Evolutionary conservation across 1,140 invertebrate genomes (phyloP).

Genomic region (Anoplophora glabripennis): DNA sequence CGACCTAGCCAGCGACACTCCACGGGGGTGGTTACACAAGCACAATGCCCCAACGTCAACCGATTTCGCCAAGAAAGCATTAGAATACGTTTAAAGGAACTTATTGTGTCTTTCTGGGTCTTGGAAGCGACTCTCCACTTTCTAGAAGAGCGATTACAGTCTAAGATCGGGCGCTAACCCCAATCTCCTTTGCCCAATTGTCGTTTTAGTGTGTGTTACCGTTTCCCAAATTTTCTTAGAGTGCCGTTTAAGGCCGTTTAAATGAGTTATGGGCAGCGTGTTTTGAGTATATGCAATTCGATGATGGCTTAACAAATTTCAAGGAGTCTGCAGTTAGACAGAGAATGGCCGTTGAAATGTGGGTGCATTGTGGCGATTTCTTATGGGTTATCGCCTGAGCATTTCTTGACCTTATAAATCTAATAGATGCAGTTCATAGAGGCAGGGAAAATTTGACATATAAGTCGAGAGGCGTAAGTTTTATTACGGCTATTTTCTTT

Average conservation of each 20-base stretch:
- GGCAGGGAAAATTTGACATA: too few species aligned
- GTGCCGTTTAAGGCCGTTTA: constrained; percentile 32
- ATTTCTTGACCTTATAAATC: too few species aligned
- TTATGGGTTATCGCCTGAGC: too few species aligned
- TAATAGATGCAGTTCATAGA: too few species aligned
- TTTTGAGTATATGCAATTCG: constrained; percentile 18
- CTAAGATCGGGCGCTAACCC: background rate
- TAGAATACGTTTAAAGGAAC: constrained; percentile 42
- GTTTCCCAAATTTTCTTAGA: constrained; percentile 31
- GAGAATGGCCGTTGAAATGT: too few species aligned
- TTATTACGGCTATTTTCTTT: too few species aligned
- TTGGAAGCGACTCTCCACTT: constrained; percentile 7
- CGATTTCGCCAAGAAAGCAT: constrained; percentile 40
- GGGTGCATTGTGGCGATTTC: too few species aligned
- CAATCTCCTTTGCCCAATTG: constrained; percentile 28
- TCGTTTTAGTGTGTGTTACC: constrained; percentile 33
- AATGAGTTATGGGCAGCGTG: constrained; percentile 41
- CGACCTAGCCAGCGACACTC: constrained; percentile 43
- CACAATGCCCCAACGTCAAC: constrained; percentile 43
- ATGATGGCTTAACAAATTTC: constrained; percentile 33
- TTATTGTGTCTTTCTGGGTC: constrained; percentile 24
- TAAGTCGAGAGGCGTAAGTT: too few species aligned
- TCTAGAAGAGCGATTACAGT: constrained; percentile 9
- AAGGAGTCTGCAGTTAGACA: background rate
- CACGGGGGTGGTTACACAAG: constrained; percentile 49